Percentiles rank a stretch among this genome's conserved stretches.
Conservation (phyloP, 2,797 vertebrate genomes). For the Numenius phaeopus region DNA sequence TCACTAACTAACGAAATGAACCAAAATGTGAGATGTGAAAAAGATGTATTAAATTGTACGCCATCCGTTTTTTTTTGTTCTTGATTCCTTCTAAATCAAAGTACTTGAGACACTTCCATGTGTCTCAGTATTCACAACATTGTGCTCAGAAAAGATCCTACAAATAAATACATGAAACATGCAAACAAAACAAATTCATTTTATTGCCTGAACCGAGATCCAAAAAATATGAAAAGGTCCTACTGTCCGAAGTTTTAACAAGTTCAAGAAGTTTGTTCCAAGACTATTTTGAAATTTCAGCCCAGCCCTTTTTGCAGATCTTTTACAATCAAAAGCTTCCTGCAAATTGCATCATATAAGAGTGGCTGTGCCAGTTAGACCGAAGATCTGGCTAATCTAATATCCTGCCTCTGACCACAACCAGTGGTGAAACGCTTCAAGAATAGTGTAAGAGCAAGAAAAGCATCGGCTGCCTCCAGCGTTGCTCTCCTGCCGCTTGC, state of each 20-base stretch:
- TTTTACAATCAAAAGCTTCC: neutral
- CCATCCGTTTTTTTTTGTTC: neutral
- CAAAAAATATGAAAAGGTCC: neutral
- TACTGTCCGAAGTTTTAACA: neutral
- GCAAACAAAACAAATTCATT: neutral
- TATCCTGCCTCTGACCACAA: neutral
- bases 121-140: neutral
- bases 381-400: neutral
- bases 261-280: neutral
- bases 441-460: neutral
- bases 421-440: neutral
- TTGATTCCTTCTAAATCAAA: neutral
- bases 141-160: neutral
- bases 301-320: neutral
- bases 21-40: neutral
- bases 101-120: neutral
- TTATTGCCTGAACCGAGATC: neutral
- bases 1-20: neutral
- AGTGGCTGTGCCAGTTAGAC: neutral
- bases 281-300: neutral
- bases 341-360: neutral
- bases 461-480: neutral
- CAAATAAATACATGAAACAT: neutral
- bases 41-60: neutral
- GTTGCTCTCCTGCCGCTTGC: neutral